These are phyloP conservation scores for Prunella himalayana DNA, from an alignment of 2,113 vertebrate species.

Conservation along the genomic window DNA sequence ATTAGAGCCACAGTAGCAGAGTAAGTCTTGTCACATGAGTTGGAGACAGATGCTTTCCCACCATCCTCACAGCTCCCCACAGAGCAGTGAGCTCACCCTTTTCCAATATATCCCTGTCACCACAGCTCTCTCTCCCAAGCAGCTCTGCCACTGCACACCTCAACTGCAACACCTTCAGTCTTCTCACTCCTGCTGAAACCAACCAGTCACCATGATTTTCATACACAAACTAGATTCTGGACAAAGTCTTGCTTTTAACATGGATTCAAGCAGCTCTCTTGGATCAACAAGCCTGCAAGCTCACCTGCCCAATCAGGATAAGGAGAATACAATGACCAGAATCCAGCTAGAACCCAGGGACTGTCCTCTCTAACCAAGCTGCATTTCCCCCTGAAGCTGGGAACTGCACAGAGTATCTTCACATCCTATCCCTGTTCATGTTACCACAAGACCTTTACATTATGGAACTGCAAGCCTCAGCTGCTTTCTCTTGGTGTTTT, in stretches of 20 bases:
- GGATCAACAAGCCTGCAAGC: neutral
- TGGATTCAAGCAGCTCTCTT: neutral
- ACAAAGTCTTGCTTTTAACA: neutral
- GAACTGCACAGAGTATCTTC: neutral
- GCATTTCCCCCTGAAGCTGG: neutral
- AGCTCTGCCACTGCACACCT: neutral
- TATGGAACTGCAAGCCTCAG: neutral
- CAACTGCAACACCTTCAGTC: neutral
- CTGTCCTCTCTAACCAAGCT: neutral
- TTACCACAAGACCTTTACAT: neutral
- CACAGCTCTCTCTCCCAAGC: neutral
- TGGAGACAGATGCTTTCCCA: neutral
- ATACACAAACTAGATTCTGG: neutral
- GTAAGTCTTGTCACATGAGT: neutral
- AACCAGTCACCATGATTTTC: neutral
- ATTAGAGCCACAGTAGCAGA: neutral
- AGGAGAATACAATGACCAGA: neutral
- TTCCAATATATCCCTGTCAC: neutral
- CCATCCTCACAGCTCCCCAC: neutral
- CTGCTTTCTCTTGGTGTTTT: neutral
- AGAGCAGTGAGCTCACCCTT: neutral
- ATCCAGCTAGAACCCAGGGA: neutral
- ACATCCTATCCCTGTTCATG: neutral
- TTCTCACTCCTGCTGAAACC: neutral
- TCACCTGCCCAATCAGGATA: neutral